Base-by-base conservation (phyloP, 2,888 invertebrate genomes). In the Scaptomyza caliginosa region DNA sequence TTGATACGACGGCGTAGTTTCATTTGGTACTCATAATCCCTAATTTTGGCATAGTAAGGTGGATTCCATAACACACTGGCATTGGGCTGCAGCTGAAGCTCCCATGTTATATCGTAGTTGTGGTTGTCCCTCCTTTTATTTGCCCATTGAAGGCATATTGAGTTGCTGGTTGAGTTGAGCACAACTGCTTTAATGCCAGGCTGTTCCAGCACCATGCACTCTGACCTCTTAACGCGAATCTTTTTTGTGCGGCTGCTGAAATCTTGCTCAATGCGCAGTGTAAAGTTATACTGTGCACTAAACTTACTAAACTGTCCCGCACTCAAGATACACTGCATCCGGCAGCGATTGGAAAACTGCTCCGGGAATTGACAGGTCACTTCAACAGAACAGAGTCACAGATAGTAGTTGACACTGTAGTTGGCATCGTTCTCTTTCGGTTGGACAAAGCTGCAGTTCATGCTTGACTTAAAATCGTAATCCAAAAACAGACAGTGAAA, bases 101-200 rank as follows among this genome's bases (percentile, higher is more conserved):
- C 55, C 46, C 48, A 55, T 0, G 5, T 1, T 16, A 48, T 17
- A 6, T 2, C 16, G 2, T 28, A 46, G 13, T 55, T 38, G 8
- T 46, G 55, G 7, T 28, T 46, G 21, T 46, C 46, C 5, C 6
- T 2, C 5, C 45, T 10, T 26, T 21, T 45, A 13, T 54, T 36
- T 3, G 24, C 3, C 54, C 36, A 54, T 21, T 46, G 46, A 10
- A 46, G 36, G 36, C 46, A 54, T 13, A 54, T 54, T 8, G 54
- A 46, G 13, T 11, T 36, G 10, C 21, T 8, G 3, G 36, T 54
- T 46, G 11, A 19, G 19, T 46, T 54, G 11, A 54, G 13, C 3
- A 38, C 34, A 8, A 7, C 16, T 8, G 36, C 16, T 2, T 46
- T 8, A 6, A 21, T 16, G 8, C 46, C 54, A 8, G 36, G 26